Evolutionary conservation across 1,140 invertebrate genomes (phyloP), one percentile per base, ranked within the genome.

Genomic region (Philaenus spumarius): DNA sequence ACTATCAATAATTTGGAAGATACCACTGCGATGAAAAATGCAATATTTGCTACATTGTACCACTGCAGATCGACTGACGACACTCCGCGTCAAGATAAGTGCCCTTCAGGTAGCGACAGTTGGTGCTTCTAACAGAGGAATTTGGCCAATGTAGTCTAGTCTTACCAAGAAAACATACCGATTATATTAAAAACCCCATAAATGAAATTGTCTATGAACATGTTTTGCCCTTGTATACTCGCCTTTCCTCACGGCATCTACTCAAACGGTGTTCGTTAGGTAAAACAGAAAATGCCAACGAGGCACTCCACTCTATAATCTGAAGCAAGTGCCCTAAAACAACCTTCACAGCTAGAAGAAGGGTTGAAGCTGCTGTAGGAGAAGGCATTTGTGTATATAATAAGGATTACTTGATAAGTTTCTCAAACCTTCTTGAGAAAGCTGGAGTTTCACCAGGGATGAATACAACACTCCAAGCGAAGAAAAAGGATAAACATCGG

Each of bases 21-120:
- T 23, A 15, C 23, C 4, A 5, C 34, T 35, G 30, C 15, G 20
- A 58, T 61, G 54, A 58, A 62, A 53, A 62, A 56, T 34, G 50
- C 48, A 17, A 43, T 60, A 12, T 62, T 48, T 52, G 62, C 57
- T 1, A 60, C 60, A n/a, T 58, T 45, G 12, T 1, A 57, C 37
- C 59, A 64, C 35, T 60, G 59, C 17, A 15, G 43, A 9, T 63
- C 58, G 11, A 65, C 63, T 6, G 53, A 63, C 17, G 30, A 62
- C 17, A 61, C 61, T 30, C 59, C 58, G 15, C 58, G 51, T 12
- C 60, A 64, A 57, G 64, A 40, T 15, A 39, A n/a, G n/a, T n/a
- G n/a, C n/a, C n/a, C n/a, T n/a, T n/a, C n/a, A n/a, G n/a, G n/a
- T n/a, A n/a, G n/a, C 14, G 23, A 63, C 12, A 61, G 51, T 2